These are phyloP conservation scores for Emydocephalus ijimae DNA, from an alignment of 2,113 vertebrate species.

Conservation along the genomic window DNA sequence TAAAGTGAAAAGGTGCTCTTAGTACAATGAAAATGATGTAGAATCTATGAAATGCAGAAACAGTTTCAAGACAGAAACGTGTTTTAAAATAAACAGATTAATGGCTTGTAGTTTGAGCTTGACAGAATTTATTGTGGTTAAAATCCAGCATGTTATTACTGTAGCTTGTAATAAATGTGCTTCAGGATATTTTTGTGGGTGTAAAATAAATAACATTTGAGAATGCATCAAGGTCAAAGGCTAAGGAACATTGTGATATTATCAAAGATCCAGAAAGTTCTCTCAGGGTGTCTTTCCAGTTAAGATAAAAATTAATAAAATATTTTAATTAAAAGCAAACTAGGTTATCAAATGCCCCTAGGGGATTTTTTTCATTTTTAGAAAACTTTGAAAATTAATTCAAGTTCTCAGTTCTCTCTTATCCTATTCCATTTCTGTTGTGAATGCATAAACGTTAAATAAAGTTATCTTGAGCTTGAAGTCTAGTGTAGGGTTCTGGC, in stretches of 20 bases:
- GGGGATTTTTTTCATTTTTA: background rate
- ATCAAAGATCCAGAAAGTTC: background rate
- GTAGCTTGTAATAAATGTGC: background rate
- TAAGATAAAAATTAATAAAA: background rate
- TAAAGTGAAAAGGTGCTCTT: background rate
- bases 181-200: background rate
- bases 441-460: no score
- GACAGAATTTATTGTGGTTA: background rate
- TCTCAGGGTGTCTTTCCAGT: background rate
- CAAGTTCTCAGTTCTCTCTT: background rate
- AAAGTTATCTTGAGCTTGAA: no score
- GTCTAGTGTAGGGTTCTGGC: no score
- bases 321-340: slow-evolving; percentile 2
- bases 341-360: background rate
- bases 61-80: background rate
- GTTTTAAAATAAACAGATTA: background rate
- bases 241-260: background rate
- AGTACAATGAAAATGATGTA: background rate
- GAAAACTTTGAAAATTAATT: background rate
- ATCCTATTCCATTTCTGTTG: background rate
- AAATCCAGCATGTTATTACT: background rate
- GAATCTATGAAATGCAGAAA: background rate
- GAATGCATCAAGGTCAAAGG: background rate
- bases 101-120: background rate
- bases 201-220: background rate